Base-by-base conservation (phyloP, 2,797 vertebrate genomes). In the Clarias pachynema region DNA sequence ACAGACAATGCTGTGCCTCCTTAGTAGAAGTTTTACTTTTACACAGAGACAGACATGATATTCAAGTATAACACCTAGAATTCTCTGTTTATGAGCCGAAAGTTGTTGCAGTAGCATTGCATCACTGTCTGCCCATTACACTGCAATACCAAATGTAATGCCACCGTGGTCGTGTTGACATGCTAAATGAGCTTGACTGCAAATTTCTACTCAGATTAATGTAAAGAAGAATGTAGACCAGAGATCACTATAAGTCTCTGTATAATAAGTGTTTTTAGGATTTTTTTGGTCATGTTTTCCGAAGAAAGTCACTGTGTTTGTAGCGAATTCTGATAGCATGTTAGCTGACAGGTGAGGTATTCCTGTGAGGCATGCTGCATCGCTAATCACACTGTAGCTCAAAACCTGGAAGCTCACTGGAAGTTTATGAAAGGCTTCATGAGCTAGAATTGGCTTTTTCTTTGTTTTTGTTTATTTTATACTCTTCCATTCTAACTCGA, bases 221-320 rank as follows among this genome's bases (percentile, higher is more conserved):
- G 44, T 53, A 60, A 44, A 84, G 49, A 77, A 66, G 40, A 75
- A 84, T 78, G 60, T 57, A 20, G 72, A 84, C 0, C 26, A 65
- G 73, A 77, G 44, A 22, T 84, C 73, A 68, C 56, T n/a, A n/a
- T n/a, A n/a, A n/a, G n/a, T n/a, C n/a, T n/a, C n/a, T n/a, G n/a
- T n/a, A n/a, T n/a, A 69, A 31, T 24, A 72, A 60, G 18, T 3
- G 26, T 62, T 62, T 74, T 49, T n/a, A 40, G 37, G 70, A 82
- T 66, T 69, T 66, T 31, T 15, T 49, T 53, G 74, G 73, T 65
- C 57, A 31, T 86, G 24, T 59, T 40, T 86, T 59, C 20, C 53
- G 63, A 82, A 82, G 63, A 82, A 82, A 86, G 85, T 16, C 75
- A 16, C 12, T 79, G 63, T 77, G 85, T 82, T 59, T 20, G 49